Conservation (phyloP, 2,888 invertebrate genomes). For the Macaria liturata region DNA sequence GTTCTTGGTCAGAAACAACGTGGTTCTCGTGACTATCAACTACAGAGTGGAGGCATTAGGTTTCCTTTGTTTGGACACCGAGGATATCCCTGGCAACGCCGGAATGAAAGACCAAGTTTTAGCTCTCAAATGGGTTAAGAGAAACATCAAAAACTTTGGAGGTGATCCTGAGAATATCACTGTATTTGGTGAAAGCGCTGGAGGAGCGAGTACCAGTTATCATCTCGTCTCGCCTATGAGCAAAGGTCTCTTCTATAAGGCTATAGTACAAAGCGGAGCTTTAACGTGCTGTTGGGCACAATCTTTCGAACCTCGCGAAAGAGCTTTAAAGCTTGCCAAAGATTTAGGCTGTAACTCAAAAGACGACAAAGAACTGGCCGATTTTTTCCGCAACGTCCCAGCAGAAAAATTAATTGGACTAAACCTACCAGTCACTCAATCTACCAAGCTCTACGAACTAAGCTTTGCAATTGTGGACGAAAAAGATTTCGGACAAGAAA, state of each 20-base stretch:
- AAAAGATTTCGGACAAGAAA: constrained; percentile 54
- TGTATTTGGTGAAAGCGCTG: constrained; percentile 73
- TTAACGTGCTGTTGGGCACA: constrained; percentile 80
- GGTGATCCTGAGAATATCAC: constrained; percentile 70
- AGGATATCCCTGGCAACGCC: constrained; percentile 71
- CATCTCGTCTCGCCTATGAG: constrained; percentile 72
- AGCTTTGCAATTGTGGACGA: constrained; percentile 48
- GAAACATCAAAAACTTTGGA: constrained; percentile 64
- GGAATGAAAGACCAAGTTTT: constrained; percentile 76
- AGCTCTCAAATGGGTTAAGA: constrained; percentile 66
- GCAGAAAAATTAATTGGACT: constrained; percentile 42
- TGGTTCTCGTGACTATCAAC: constrained; percentile 68
- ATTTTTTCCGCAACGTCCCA: constrained; percentile 56
- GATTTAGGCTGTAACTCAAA: constrained; percentile 55
- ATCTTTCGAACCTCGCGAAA: constrained; percentile 72
- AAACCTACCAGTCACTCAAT: constrained; percentile 38
- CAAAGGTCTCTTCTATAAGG: constrained; percentile 65
- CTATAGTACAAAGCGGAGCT: constrained; percentile 88
- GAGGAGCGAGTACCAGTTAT: constrained; percentile 54
- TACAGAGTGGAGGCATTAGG: constrained; percentile 68
- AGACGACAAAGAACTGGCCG: constrained; percentile 52
- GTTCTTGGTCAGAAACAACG: constrained; percentile 58
- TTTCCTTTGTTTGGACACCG: constrained; percentile 62
- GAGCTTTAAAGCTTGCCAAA: constrained; percentile 52
- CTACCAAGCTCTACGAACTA: constrained; percentile 38